Conservation (phyloP, 1,140 invertebrate genomes). For the Trichomalopsis sarcophagae region DNA sequence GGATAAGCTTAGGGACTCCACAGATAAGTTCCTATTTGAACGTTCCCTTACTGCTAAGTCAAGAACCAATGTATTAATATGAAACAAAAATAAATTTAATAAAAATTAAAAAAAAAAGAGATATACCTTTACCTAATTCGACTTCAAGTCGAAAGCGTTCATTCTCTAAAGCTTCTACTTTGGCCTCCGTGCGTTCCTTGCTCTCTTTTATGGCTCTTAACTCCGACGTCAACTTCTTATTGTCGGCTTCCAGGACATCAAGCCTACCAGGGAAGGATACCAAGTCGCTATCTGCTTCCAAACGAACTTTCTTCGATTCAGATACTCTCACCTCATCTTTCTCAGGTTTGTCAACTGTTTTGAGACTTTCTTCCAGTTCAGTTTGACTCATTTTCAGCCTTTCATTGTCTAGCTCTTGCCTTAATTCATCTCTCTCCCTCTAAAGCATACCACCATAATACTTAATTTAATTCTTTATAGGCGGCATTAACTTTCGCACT, state of each 20-base stretch:
- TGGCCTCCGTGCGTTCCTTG: conserved; percentile 63
- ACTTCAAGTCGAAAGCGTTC: conserved; percentile 70
- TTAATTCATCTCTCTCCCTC: conserved; percentile 56
- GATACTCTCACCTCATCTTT: conserved; percentile 76
- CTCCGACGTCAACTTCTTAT: conserved; percentile 64
- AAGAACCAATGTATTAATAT: not conserved
- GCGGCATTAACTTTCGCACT: no score
- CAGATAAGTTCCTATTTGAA: conserved; percentile 27
- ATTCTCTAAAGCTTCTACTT: conserved; percentile 66
- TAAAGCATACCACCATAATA: conserved; percentile 53
- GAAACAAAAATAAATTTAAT: not conserved
- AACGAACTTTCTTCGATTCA: conserved; percentile 70
- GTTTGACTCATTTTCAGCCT: conserved; percentile 63
- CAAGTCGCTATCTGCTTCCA: conserved; percentile 60
- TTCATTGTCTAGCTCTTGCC: conserved; percentile 62
- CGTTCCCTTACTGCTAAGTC: conserved; percentile 48
- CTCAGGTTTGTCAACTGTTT: conserved; percentile 69
- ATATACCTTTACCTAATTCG: conserved; percentile 60
- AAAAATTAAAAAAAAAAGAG: not conserved
- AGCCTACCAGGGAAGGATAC: conserved; percentile 53
- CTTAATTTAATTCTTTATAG: not conserved
- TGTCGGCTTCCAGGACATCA: conserved; percentile 68
- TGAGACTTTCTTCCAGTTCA: conserved; percentile 57
- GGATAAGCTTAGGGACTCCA: conserved; percentile 46
- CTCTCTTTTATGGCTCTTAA: conserved; percentile 60